Base-by-base conservation (phyloP, 2,888 invertebrate genomes). In the Venusia cambrica region DNA sequence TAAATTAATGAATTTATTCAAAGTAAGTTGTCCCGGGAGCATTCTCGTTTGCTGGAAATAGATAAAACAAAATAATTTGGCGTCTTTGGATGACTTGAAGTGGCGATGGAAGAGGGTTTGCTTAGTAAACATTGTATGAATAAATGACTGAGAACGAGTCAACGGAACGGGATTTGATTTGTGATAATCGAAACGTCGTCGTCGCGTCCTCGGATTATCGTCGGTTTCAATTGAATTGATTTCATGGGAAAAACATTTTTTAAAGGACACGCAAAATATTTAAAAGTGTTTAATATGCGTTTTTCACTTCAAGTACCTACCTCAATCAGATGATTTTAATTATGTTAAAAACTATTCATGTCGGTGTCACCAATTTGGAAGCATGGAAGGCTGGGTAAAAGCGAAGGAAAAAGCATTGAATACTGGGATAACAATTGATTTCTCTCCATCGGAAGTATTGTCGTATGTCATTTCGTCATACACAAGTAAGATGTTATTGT, bases 1-100 rank as follows among this genome's bases (percentile, higher is more conserved):
- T 55, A 69, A 73, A 78, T 79, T 80, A 77, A 80, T 80, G 70
- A 73, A 76, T 73, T n/a, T 76, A 70, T 73, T 77, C 64, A 61
- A 73, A 67, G 66, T 66, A 71, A 79, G 65, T 70, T 61, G 66
- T 71, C 68, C 70, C 51, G 51, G 50, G 53, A 53, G 54, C 51
- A 52, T 52, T 48, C 47, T 38, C 54, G 44, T 51, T 52, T 48
- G 38, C 55, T 44, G 48, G 54, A 34, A 43, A 34, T 38, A 59
- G 60, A 54, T 69, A 58, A 63, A 61, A 63, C 49, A 56, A 61
- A 68, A 65, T 61, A 54, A 58, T 61, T 66, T 60, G 60, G 54
- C 48, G 58, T 57, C 55, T 57, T 54, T 45, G 42, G 42, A 54
- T 52, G 58, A 60, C 54, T 64, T 54, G 30, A 45, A 46, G 45